Evolutionary conservation across 2,888 invertebrate genomes (phyloP), one percentile per base, ranked within the genome.

Genomic region (Amblyteles armatorius): DNA sequence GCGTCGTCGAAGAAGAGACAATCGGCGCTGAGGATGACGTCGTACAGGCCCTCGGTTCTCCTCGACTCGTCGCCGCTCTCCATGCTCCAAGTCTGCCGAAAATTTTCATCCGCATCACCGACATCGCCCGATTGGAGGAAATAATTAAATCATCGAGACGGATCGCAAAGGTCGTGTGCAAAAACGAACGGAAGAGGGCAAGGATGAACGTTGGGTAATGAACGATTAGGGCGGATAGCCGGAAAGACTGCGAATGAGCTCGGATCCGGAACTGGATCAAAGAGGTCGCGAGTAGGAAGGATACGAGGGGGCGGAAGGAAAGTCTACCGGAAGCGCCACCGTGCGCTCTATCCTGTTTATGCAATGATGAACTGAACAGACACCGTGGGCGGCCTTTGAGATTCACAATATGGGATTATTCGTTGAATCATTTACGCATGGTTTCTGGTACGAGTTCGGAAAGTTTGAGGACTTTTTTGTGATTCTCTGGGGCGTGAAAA

Each of bases 1-100:
- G 96, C 96, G 81, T 97, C 97, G 91, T 97, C 97, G 92, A 97
- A 97, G 94, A 97, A 97, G 82, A 97, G 93, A 92, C 97, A 97
- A 93, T 97, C 97, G 1, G 97, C 97, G 91, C 97, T 97, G 11
- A 97, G 94, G 72, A 97, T 95, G 69, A 96, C 94, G 93, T 97
- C 97, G 93, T 96, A 97, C 83, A 95, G 94, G 11, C 93, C 94
- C 65, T 94, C 92, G 16, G 89, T 88, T 9, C 93, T 89, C 29
- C 94, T 87, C 16, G 88, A 88, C 71, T 91, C 89, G 44, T 92
- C 90, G 48, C 83, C 85, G 36, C 90, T 87, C 67, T 95, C 95
- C 95, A 87, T 71, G 55, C 79, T 81, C 88, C 91, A 88, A 29
- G 82, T 87, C 91, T 91, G 86, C 68, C 80, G 69, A 33, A 71